Evolutionary conservation across 2,113 vertebrate species (phyloP), one percentile per base, ranked within the genome.

Genomic region (Pheucticus melanocephalus): DNA sequence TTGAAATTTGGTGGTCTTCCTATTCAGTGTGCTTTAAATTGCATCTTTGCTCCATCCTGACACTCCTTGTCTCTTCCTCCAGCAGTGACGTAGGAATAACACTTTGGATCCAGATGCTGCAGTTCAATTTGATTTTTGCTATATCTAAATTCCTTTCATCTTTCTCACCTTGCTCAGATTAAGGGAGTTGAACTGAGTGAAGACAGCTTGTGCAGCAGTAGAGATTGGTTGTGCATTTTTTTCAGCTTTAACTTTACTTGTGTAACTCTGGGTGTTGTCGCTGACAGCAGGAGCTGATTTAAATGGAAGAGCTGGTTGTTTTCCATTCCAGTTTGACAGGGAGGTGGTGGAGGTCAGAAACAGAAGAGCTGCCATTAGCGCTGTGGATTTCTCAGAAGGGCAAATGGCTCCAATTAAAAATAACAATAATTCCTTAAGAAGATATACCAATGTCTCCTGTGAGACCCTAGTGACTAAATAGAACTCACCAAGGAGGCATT

Each of bases 351-450:
- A 92, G 86, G 91, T 96, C 89, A 95, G 81, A 76, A 95, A 37
- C 3, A 2, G 73, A 91, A 87, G 63, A 94, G 30, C 47, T 92
- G 42, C 89, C 82, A 31, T 90, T 47, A 77, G 42, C 61, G 39
- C n/a, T 85, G 61, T 69, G 54, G 50, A 66, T 92, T 92, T 95
- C 90, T 91, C 66, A 92, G 47, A 80, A 79, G 54, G 59, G 24
- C 89, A 82, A 95, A 89, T 94, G 78, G 54, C 59, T 96, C 54
- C 84, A 95, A 95, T 97, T 97, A 95, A 94, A 89, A 92, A 85
- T 77, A 90, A 86, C 50, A 88, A 35, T 91, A 82, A 92, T 95
- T 94, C 79, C 54, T 88, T 88, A 81, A 82, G 88, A 93, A 90
- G 48, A 82, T 66, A 69, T 59, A 82, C 61, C 57, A 72, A 12